Conservation (phyloP, 2,888 invertebrate species). For the Nezara viridula region DNA sequence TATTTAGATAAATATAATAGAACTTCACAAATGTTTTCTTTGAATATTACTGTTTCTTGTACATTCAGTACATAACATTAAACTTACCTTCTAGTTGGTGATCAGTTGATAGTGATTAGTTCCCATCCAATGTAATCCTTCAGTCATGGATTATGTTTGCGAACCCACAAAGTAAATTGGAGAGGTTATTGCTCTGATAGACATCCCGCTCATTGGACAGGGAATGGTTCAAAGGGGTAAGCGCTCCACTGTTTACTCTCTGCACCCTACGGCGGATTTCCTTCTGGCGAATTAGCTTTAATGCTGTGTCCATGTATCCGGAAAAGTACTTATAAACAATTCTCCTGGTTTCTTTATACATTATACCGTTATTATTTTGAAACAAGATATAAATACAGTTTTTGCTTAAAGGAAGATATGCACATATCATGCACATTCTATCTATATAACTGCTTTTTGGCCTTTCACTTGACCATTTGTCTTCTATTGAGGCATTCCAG, state of each 20-base stretch:
- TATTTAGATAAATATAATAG: too few species aligned
- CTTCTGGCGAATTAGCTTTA: background rate
- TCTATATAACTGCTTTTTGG: too few species aligned
- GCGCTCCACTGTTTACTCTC: background rate
- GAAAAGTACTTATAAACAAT: background rate
- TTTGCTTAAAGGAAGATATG: too few species aligned
- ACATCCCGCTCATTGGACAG: background rate
- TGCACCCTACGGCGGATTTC: background rate
- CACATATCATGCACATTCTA: too few species aligned
- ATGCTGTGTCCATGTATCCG: background rate
- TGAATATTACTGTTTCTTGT: too few species aligned
- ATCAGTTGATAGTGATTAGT: background rate
- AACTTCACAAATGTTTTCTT: too few species aligned
- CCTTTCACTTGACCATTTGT: too few species aligned
- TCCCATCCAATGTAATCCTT: background rate
- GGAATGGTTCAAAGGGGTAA: background rate
- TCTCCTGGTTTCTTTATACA: background rate
- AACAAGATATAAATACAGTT: too few species aligned
- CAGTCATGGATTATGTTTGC: conserved; percentile 3
- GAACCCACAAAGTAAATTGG: background rate
- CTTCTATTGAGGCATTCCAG: too few species aligned
- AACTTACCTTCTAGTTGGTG: too few species aligned
- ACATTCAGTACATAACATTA: too few species aligned
- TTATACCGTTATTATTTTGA: background rate
- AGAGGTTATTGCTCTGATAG: conserved; percentile 43